Evolutionary conservation across 2,888 invertebrate species (phyloP).

Genomic region (Eupeodes luniger): DNA sequence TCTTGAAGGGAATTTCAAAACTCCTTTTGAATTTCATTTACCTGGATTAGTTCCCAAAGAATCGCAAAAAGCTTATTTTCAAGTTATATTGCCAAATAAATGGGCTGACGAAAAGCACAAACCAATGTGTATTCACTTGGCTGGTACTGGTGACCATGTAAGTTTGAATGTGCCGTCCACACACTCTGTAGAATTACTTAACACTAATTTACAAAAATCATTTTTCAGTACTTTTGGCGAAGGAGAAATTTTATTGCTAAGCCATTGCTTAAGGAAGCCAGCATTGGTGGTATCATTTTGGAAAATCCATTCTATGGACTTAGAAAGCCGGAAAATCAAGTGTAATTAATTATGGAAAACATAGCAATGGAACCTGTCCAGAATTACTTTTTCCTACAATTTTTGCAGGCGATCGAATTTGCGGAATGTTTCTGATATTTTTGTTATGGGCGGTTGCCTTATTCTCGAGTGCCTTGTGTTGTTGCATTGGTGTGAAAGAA

Average conservation of each 20-base stretch:
- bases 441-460: slow-evolving; percentile 99
- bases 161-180: neutral
- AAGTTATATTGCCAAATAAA: slow-evolving; percentile 91
- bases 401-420: slow-evolving; percentile 92
- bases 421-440: slow-evolving; percentile 98
- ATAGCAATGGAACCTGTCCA: neutral
- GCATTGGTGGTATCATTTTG: slow-evolving; percentile 96
- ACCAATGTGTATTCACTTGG: slow-evolving; percentile 96
- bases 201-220: neutral
- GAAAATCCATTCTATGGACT: slow-evolving; percentile 98
- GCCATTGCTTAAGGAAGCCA: slow-evolving; percentile 94
- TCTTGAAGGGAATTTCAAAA: slow-evolving; percentile 94
- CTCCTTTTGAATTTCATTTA: slow-evolving; percentile 92
- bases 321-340: slow-evolving; percentile 94
- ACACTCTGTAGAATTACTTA: neutral
- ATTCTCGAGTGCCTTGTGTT: slow-evolving; percentile 96
- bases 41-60: slow-evolving; percentile 95
- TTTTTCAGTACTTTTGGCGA: slow-evolving; percentile 93
- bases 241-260: slow-evolving; percentile 95
- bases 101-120: slow-evolving; percentile 90
- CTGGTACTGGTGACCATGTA: slow-evolving; percentile 99
- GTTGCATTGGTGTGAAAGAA: slow-evolving; percentile 96
- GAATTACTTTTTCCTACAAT: slow-evolving; percentile 13
- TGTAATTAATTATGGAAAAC: slow-evolving; percentile 85
- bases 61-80: slow-evolving; percentile 93